phyloP scores from a whole-genome alignment of 2,113 vertebrate species.

The Microtus richardsoni region DNA sequence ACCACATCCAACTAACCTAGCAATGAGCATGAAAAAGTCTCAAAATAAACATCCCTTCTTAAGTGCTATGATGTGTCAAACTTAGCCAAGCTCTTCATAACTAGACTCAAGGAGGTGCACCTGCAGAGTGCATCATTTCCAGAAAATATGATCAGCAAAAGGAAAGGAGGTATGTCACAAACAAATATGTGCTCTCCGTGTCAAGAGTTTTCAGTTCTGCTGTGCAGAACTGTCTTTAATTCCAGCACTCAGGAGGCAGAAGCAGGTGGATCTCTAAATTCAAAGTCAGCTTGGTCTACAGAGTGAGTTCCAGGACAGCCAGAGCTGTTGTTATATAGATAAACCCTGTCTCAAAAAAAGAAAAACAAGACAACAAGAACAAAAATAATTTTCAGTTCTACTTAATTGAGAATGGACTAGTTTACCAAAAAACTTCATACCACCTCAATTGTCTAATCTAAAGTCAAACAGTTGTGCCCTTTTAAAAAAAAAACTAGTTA shows the following conservation, averaged over 20 bases:
- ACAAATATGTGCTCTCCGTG: not conserved
- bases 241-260: not conserved
- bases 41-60: slow-evolving; percentile 12
- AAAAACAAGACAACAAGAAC: not conserved
- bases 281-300: too few species aligned
- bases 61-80: not conserved
- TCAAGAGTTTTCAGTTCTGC: slow-evolving; percentile 30
- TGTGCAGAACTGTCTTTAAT: not conserved
- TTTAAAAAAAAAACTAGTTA: slow-evolving; percentile 45
- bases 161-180: not conserved
- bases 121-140: not conserved
- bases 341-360: not conserved
- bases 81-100: not conserved
- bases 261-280: too few species aligned
- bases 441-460: slow-evolving; percentile 5
- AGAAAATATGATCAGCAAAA: slow-evolving; percentile 24
- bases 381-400: slow-evolving; percentile 20
- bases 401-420: not conserved
- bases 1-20: not conserved
- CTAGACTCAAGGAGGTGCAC: not conserved
- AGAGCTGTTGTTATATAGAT: not conserved
- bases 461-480: slow-evolving; percentile 40
- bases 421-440: slow-evolving; percentile 33
- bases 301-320: too few species aligned
- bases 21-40: not conserved